Evolutionary conservation across 2,113 vertebrate species (phyloP), one percentile per base, ranked within the genome.

Genomic region (Ia io): DNA sequence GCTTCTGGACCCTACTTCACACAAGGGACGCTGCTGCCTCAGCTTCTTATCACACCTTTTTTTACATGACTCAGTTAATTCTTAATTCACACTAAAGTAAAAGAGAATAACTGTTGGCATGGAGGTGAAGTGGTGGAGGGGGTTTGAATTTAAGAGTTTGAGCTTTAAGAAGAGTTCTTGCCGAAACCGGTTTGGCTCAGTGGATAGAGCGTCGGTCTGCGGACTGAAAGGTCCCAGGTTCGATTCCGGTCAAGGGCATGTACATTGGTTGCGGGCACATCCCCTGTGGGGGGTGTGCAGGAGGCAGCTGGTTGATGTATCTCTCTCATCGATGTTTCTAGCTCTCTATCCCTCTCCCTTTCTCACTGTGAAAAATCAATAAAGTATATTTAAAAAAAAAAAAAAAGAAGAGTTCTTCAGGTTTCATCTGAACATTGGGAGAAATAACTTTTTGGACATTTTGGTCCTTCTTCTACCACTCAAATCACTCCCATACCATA

Each of bases 141-240:
- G 1, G 0, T 22, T 71, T 56, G 1, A 84, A 82, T 44, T 3
- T 79, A 35, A 84, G n/a, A 40, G 18, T 82, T 85, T 94, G 53
- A 90, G 37, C 56, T 79, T 92, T 90, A 63, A 74, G n/a, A 90
- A 86, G n/a, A 90, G 9, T 20, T 53, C 35, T 86, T 93, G n/a
- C n/a, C n/a, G n/a, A n/a, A n/a, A n/a, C n/a, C n/a, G n/a, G n/a
- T n/a, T n/a, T n/a, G n/a, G n/a, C n/a, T n/a, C n/a, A n/a, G n/a
- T n/a, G n/a, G n/a, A n/a, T n/a, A n/a, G n/a, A n/a, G n/a, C n/a
- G n/a, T n/a, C n/a, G n/a, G n/a, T n/a, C n/a, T n/a, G n/a, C n/a
- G n/a, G n/a, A n/a, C n/a, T n/a, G n/a, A n/a, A n/a, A n/a, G n/a
- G n/a, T n/a, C n/a, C n/a, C n/a, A n/a, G n/a, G n/a, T n/a, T n/a